Evolutionary conservation across 2,797 vertebrate genomes (phyloP), one percentile per base, ranked within the genome.

Genomic region (Enteromius anoplus): DNA sequence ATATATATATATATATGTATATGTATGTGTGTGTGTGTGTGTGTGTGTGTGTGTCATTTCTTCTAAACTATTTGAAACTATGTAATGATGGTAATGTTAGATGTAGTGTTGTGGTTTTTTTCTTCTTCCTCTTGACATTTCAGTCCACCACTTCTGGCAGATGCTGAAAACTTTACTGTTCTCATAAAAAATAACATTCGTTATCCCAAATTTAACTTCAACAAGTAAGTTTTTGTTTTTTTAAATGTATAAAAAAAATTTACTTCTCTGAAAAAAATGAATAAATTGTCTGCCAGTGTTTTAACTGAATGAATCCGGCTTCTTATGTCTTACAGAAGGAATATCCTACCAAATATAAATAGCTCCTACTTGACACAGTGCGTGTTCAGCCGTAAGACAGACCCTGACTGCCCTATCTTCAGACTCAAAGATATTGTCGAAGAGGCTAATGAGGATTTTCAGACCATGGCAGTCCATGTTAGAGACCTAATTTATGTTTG

Each of bases 131-230:
- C 10, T n/a, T 72, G 7, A 26, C 17, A 1, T 69, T 85, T 75
- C 84, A 97, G 97, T 64, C 96, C 96, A 32, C 94, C 92, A 5
- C 85, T 97, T 89, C 87, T 98, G 86, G 92, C 89, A 53, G 94
- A 93, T 45, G 96, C 96, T 0, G 95, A 97, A 90, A 96, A 97
- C 91, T 98, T 97, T 90, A 97, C 96, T 0, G 95, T 98, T 53
- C 93, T 98, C 75, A 95, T 97, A 86, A 97, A 97, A 86, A 97
- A 96, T 88, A 97, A 94, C 75, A 93, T 97, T 68, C 86, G 94
- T 5, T 98, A 96, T 84, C 96, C 96, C 0, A 94, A 95, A 21
- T 97, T 97, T 90, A 95, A 95, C 90, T 96, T 91, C 47, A 95
- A 92, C 40, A 87, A 86, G 95, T 96, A 91, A 95, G 94, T 89